These are phyloP conservation scores for Petrolisthes cinctipes DNA, from an alignment of 2,888 invertebrate genomes.

Conservation along the genomic window DNA sequence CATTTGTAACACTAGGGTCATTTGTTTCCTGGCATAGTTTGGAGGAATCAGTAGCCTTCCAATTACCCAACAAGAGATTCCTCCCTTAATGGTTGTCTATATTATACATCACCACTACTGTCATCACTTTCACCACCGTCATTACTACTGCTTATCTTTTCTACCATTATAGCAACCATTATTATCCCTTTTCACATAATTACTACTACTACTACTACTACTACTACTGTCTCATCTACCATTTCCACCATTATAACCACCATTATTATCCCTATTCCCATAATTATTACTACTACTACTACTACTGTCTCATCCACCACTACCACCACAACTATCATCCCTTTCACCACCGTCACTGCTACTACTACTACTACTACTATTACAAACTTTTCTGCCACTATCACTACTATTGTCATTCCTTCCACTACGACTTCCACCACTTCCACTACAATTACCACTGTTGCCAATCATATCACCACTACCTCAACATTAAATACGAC, in stretches of 20 bases:
- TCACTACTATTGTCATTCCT: not conserved
- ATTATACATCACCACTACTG: not conserved
- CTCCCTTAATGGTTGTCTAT: too few relatives aligned
- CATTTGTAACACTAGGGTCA: too few relatives aligned
- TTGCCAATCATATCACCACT: not conserved
- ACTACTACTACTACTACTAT: not conserved
- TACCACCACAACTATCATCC: not conserved
- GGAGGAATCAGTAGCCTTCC: too few relatives aligned
- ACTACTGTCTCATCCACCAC: not conserved
- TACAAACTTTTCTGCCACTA: not conserved
- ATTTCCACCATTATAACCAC: not conserved
- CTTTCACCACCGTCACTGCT: not conserved
- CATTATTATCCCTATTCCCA: not conserved
- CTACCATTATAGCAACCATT: not conserved
- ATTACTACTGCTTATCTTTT: not conserved
- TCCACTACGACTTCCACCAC: not conserved
- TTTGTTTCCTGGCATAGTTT: too few relatives aligned
- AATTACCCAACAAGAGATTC: too few relatives aligned
- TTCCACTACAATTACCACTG: not conserved
- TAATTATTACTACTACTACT: too few relatives aligned
- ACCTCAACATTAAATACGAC: not conserved
- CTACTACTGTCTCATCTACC: not conserved
- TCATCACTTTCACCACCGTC: not conserved
- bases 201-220: not conserved
- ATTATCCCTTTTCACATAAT: not conserved